These are phyloP conservation scores for Polylopha cassiicola DNA, from an alignment of 2,888 invertebrate genomes.

Conservation along the genomic window DNA sequence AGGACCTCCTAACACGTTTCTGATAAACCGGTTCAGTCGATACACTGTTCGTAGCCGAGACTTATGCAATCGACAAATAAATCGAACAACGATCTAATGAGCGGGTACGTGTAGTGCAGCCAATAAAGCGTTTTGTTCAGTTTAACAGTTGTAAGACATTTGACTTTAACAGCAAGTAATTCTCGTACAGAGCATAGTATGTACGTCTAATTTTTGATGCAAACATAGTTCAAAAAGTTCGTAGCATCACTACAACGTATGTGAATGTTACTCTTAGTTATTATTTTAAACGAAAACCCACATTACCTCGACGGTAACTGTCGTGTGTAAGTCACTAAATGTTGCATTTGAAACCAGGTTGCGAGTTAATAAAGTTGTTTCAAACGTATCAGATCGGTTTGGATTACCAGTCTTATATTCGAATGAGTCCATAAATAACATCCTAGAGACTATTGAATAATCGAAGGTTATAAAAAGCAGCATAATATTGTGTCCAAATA, in stretches of 20 bases:
- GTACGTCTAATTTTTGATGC: too few species aligned
- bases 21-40: conserved; percentile 66
- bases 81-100: conserved; percentile 35
- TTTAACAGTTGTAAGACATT: conserved; percentile 8
- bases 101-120: conserved; percentile 13
- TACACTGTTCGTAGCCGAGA: conserved; percentile 48
- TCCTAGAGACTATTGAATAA: conserved; percentile 6
- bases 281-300: too few species aligned
- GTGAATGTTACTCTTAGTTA: background rate
- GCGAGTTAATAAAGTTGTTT: conserved; percentile 13
- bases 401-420: conserved; percentile 10
- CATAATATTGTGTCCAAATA: too few species aligned
- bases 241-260: conserved; percentile 1
- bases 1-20: conserved; percentile 74
- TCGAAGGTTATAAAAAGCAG: conserved; percentile 4
- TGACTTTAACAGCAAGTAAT: too few species aligned
- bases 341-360: conserved; percentile 10
- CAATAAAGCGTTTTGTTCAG: conserved; percentile 11
- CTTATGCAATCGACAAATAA: conserved; percentile 69
- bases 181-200: too few species aligned
- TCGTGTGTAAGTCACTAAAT: conserved; percentile 12
- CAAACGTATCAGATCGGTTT: conserved; percentile 14
- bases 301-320: background rate
- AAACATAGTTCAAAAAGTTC: conserved; percentile 3
- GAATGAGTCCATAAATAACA: conserved; percentile 13